Evolutionary conservation across 2,113 vertebrate species (phyloP).

Genomic region (Chitala chitala): DNA sequence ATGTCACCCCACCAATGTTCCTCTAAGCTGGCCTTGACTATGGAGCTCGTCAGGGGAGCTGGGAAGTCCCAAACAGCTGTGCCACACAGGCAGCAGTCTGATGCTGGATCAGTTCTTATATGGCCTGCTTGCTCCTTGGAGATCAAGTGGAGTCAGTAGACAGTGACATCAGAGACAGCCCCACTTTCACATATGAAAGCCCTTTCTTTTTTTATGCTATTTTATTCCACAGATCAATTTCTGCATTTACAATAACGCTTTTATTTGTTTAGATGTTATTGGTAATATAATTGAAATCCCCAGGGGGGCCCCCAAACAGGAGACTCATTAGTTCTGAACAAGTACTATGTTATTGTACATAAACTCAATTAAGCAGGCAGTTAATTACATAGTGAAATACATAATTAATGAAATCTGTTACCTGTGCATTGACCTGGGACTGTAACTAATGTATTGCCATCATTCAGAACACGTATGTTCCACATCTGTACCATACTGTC

Average conservation of each 20-base stretch:
- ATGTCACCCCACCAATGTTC: not conserved
- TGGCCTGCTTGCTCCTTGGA: no score
- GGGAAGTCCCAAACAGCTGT: not conserved
- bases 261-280: not conserved
- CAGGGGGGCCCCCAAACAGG: not conserved
- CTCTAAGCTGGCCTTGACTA: not conserved
- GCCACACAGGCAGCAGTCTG: not conserved
- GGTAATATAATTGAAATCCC: not conserved
- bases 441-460: not conserved
- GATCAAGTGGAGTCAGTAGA: not conserved
- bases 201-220: not conserved
- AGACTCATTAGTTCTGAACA: not conserved
- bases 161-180: not conserved
- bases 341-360: slow-evolving; percentile 11
- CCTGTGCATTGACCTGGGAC: slow-evolving; percentile 5
- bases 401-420: not conserved
- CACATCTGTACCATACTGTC: not conserved
- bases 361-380: slow-evolving; percentile 7
- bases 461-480: not conserved
- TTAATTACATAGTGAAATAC: slow-evolving; percentile 10
- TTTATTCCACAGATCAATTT: not conserved
- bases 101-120: not conserved
- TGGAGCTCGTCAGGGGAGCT: not conserved
- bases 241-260: not conserved
- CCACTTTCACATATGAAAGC: not conserved